Evolutionary conservation across 2,113 vertebrate genomes (phyloP), one percentile per base, ranked within the genome.

Genomic region (Meriones unguiculatus): DNA sequence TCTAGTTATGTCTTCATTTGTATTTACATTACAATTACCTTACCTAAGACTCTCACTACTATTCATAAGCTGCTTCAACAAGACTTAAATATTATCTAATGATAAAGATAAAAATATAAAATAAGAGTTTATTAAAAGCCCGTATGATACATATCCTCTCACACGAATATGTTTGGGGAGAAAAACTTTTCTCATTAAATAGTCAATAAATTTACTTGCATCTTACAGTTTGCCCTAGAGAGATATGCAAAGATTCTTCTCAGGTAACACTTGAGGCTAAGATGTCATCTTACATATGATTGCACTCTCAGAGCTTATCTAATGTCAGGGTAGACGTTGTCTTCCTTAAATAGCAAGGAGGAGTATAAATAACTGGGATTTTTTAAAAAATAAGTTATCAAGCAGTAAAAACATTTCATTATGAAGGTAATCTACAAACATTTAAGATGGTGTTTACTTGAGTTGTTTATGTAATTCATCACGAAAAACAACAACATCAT

Each of bases 41-140:
- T 76, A 24, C 35, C 3, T 84, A 62, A 69, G 72, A 80, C 2
- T 87, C 84, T 41, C 57, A 69, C 6, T 72, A 75, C 38, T 80
- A 28, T 75, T 75, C 67, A 41, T 78, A 89, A 88, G 11, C 52
- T 82, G 78, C 81, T 41, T 50, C n/a, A 64, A 38, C 9, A 91
- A 10, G n/a, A 64, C 41, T 67, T 9, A 28, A 89, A 75, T 78
- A 65, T 12, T 80, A 4, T 84, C 30, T 46, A 64, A 87, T 57
- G 41, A 3, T 88, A 84, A 95, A 93, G 7, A 59, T 5, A 30
- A 90, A 90, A 93, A 77, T 82, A 90, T 78, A 57, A 65, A 72
- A 81, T 32, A 30, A 85, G 50, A 89, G 2, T 81, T 52, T 85
- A 69, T 22, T 57, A 38, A 82, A 91, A 91, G 69, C 24, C 25